Base-by-base conservation (phyloP, 2,113 vertebrate genomes). In the Osmerus mordax region DNA sequence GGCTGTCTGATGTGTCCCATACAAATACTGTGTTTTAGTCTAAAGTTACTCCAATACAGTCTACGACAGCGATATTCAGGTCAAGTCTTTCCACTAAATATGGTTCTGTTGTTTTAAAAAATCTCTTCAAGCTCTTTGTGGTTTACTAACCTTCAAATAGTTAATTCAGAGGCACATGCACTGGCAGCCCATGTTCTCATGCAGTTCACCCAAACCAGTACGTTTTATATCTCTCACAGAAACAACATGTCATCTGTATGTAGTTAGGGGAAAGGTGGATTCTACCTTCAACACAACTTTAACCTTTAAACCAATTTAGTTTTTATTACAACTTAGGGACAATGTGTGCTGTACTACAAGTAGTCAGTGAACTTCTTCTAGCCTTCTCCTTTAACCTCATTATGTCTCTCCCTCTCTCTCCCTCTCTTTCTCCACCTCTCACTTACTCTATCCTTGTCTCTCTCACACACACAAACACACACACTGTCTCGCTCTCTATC, bases 361-460 rank as follows among this genome's bases (percentile, higher is more conserved):
- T 28, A 28, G 25, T 36, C 32, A 36, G 32, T 36, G 32, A 36
- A 36, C 32, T 36, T 36, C 32, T 36, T 36, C 32, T 36, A 6
- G 32, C 32, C 32, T 18, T 65, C 52, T 41, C 8, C 16, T 15
- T 25, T n/a, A 36, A 32, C 59, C 47, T 15, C 53, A 58, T 70
- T 70, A 28, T 67, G 58, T 64, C 62, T n/a, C 56, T 59, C 63
- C 32, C n/a, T 58, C 69, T 70, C 47, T 69, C 51, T 56, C 52
- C 29, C 23, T 67, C 47, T 69, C 47, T 54, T 19, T 41, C 69
- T 60, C 14, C 32, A 54, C 18, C 25, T 29, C 53, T 59, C 53
- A n/a, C 68, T 70, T 25, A 11, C 56, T 36, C n/a, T 59, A 36
- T 36, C 7, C 32, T 36, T 8, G 32, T 36, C 32, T 36, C 25